Evolutionary conservation across 2,888 invertebrate genomes (phyloP).

Genomic region (Phortica okadai): DNA sequence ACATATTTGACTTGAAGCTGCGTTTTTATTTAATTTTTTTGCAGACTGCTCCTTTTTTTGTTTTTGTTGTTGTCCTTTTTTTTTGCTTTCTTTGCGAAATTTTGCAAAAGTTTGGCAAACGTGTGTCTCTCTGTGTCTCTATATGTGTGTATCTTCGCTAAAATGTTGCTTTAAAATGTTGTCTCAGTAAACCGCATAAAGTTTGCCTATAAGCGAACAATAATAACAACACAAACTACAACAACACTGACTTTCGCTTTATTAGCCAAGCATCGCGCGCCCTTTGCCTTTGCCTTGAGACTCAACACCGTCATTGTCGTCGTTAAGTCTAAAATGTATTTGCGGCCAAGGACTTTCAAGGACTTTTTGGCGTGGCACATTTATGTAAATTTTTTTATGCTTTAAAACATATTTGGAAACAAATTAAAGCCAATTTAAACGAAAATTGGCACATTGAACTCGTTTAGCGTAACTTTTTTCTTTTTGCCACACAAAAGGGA

Average conservation of each 20-base stretch:
- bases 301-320: not conserved
- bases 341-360: conserved; percentile 30
- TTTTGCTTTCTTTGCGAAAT: conserved; percentile 17
- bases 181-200: conserved; percentile 29
- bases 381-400: conserved; percentile 12
- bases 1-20: conserved; percentile 52
- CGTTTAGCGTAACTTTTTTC: not conserved
- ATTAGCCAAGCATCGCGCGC: not conserved
- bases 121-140: conserved; percentile 33
- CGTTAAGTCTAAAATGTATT: conserved; percentile 21
- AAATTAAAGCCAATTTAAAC: conserved; percentile 9
- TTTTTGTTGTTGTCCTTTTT: conserved; percentile 5
- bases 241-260: not conserved
- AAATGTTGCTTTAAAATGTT: conserved; percentile 36
- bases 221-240: conserved; percentile 1
- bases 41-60: conserved; percentile 27
- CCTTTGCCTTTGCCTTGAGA: not conserved
- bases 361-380: not conserved
- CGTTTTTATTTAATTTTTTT: conserved; percentile 44
- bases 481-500: not conserved
- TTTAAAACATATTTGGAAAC: not conserved
- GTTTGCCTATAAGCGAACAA: conserved; percentile 2
- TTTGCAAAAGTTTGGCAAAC: conserved; percentile 46
- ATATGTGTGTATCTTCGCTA: conserved; percentile 27
- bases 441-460: not conserved